Percentiles rank a stretch among this genome's conserved stretches.
phyloP scores from a whole-genome alignment of 2,797 vertebrate species.

The Yasuhikotakia modesta region DNA sequence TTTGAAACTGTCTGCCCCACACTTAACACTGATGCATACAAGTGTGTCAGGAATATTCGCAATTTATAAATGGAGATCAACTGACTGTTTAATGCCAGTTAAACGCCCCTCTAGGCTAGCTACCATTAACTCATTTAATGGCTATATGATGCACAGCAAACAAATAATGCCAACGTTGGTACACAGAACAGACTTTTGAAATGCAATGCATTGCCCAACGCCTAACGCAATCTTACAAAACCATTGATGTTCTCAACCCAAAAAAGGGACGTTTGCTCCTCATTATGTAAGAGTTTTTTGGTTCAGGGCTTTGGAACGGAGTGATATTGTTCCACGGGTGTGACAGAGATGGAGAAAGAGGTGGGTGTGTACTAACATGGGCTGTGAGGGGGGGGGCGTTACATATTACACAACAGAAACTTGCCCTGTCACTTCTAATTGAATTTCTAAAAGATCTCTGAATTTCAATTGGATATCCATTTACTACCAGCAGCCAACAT shows the following conservation, averaged over 20 bases:
- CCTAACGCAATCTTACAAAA: conserved; percentile 52
- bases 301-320: conserved; percentile 49
- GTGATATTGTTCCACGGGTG: conserved; percentile 52
- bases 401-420: conserved; percentile 55
- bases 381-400: conserved; percentile 51
- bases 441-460: not conserved
- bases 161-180: not conserved
- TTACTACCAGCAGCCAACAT: conserved; percentile 3
- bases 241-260: conserved; percentile 47
- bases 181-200: conserved; percentile 44
- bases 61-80: not conserved
- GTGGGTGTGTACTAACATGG: not conserved
- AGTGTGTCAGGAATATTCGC: not conserved
- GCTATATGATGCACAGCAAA: not conserved
- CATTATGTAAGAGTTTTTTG: conserved; percentile 58
- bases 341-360: conserved; percentile 52
- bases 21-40: not conserved
- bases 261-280: conserved; percentile 50
- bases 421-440: conserved; percentile 19
- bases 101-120: not conserved
- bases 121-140: not conserved
- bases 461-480: conserved; percentile 19
- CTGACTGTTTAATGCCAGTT: conserved; percentile 13
- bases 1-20: no score
- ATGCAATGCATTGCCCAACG: conserved; percentile 27